These are phyloP conservation scores for Chaetodon auriga DNA, from an alignment of 2,113 vertebrate species.

Conservation along the genomic window DNA sequence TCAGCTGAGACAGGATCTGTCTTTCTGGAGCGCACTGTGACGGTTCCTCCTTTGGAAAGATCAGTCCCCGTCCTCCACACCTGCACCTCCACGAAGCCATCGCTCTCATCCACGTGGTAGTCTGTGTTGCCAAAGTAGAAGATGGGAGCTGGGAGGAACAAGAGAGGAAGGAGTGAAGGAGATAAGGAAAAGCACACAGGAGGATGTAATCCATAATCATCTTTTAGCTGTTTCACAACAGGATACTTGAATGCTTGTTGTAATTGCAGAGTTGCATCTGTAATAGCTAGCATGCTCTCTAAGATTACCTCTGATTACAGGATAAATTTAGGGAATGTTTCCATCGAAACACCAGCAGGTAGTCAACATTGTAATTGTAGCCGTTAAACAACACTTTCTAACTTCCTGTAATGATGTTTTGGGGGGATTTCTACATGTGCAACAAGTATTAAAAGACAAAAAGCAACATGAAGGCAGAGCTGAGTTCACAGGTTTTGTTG, in stretches of 20 bases:
- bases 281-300: slow-evolving; percentile 51
- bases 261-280: slow-evolving; percentile 60
- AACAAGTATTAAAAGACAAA: slow-evolving; percentile 39
- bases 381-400: slow-evolving; percentile 62
- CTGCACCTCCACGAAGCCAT: slow-evolving; percentile 87
- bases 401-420: slow-evolving; percentile 56
- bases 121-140: slow-evolving; percentile 91
- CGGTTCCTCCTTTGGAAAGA: slow-evolving; percentile 89
- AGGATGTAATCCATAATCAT: slow-evolving; percentile 43
- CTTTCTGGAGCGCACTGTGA: slow-evolving; percentile 92
- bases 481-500: slow-evolving; percentile 32
- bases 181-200: slow-evolving; percentile 18
- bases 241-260: slow-evolving; percentile 47
- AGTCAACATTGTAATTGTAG: slow-evolving; percentile 65
- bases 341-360: slow-evolving; percentile 54
- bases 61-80: slow-evolving; percentile 94
- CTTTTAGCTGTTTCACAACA: slow-evolving; percentile 39
- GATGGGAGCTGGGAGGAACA: slow-evolving; percentile 85
- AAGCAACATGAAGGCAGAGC: slow-evolving; percentile 21
- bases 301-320: slow-evolving; percentile 69
- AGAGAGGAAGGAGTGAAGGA: slow-evolving; percentile 15
- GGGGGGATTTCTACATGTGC: slow-evolving; percentile 36
- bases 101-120: slow-evolving; percentile 92
- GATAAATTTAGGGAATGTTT: slow-evolving; percentile 52
- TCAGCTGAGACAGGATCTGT: slow-evolving; percentile 90